Evolutionary conservation across 2,113 vertebrate genomes (phyloP), one percentile per base, ranked within the genome.

Genomic region (Epinephelus moara): DNA sequence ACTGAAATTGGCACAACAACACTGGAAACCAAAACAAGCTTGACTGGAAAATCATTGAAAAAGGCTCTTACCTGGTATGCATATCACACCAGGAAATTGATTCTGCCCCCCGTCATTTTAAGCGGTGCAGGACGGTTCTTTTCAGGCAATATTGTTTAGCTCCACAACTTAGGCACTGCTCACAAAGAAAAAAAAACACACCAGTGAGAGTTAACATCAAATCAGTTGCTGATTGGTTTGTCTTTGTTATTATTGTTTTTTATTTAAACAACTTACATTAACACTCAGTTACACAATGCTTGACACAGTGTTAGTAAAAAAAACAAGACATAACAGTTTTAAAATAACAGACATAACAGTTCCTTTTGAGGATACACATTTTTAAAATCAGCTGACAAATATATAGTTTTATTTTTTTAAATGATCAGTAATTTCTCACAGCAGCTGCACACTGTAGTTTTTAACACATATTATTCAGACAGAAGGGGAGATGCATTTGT

Each of bases 21-120:
- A 88, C 23, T 59, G 77, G 78, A 93, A 94, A 94, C 85, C 91
- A 95, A 94, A 94, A 94, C 92, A 94, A 93, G 91, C 94, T 94
- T 93, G 93, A 93, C 91, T 93, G 93, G 76, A 91, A 95, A 94
- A 91, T 88, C 85, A 91, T 85, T 94, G 90, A 95, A 94, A 45
- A 89, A 90, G 85, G 86, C 92, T 93, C 92, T 91, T 85, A 89
- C 42, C 80, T 81, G 88, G 91, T 93, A 88, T 94, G 91, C 90
- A 94, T 95, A 94, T 94, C 92, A 91, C 85, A 90, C 87, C 60
- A 80, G 88, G 91, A 93, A 89, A 95, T 84, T 88, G 93, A 93
- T 91, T 90, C 92, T 78, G 57, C 40, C 69, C 81, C 82, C 74
- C 64, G 8, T 79, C 71, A 75, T 72, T 84, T 86, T 57, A 70